Conservation (phyloP, 2,113 vertebrate species). For the Arizona elegans region DNA sequence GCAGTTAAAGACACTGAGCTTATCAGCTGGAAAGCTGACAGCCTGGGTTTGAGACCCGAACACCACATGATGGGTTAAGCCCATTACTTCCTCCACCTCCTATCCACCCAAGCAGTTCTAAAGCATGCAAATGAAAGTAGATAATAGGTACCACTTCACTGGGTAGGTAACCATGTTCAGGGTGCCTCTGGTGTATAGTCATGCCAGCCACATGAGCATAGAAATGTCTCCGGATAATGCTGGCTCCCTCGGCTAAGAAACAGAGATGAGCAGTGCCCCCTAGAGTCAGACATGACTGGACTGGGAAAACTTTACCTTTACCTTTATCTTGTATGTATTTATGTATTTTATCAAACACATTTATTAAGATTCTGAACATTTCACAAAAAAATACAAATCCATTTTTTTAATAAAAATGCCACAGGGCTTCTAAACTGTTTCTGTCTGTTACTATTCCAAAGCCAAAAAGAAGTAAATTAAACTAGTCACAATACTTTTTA, state of each 20-base stretch:
- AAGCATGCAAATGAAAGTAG: background rate
- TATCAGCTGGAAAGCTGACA: background rate
- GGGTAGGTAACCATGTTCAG: background rate
- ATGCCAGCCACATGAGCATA: background rate
- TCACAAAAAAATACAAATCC: background rate
- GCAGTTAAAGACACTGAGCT: background rate
- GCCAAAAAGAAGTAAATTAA: background rate
- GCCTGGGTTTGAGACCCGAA: background rate
- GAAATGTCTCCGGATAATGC: background rate
- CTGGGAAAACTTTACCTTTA: background rate
- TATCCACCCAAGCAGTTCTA: background rate
- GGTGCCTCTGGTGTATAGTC: background rate
- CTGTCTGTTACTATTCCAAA: background rate
- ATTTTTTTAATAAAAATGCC: conserved; percentile 5
- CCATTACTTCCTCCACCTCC: background rate
- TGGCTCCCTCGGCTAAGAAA: background rate
- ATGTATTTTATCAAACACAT: background rate
- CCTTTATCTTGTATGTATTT: background rate
- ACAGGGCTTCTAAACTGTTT: background rate
- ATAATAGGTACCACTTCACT: background rate
- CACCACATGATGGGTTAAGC: background rate
- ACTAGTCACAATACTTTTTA: background rate
- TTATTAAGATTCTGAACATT: background rate
- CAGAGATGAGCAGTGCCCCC: background rate
- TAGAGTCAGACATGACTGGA: background rate